These are phyloP conservation scores for Drosophila maculinotata DNA, from an alignment of 2,888 invertebrate genomes.

Conservation along the genomic window DNA sequence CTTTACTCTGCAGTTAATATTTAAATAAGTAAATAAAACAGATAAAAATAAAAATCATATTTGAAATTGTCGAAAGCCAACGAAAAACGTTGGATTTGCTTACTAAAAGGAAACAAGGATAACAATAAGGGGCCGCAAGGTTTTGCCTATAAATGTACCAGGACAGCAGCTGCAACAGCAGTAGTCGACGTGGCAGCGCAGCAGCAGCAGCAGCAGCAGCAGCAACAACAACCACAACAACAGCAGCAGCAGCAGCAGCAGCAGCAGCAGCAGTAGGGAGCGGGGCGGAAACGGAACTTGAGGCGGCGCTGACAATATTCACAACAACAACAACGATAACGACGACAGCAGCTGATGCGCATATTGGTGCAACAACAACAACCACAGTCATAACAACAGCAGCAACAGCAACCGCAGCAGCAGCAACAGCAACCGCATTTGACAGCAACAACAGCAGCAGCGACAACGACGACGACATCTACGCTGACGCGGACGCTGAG, in stretches of 20 bases:
- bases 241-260: constrained; percentile 26
- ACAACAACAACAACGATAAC: constrained; percentile 70
- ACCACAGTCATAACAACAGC: constrained; percentile 29
- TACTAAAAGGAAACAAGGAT: not conserved
- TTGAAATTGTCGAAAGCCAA: too few species aligned
- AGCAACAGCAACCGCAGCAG: constrained; percentile 10
- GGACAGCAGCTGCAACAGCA: constrained; percentile 84
- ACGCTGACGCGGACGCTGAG: constrained; percentile 37
- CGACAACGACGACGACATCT: constrained; percentile 8
- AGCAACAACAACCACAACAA: constrained; percentile 31
- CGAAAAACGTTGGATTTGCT: too few species aligned
- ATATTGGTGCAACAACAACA: constrained; percentile 38
- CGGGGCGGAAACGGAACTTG: constrained; percentile 38
- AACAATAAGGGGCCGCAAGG: constrained; percentile 42
- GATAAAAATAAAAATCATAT: too few species aligned
- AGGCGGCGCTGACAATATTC: constrained; percentile 71
- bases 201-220: constrained; percentile 60
- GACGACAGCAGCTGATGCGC: constrained; percentile 54
- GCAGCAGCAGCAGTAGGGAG: constrained; percentile 14
- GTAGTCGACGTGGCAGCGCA: constrained; percentile 80
- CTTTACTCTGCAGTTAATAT: too few species aligned
- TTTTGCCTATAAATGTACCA: constrained; percentile 83
- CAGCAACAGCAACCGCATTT: constrained; percentile 10
- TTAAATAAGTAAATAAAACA: too few species aligned
- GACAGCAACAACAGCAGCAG: constrained; percentile 22